Conservation (phyloP, 37 sponge, comb jelly and placozoan species). For the Halichondria panicea region DNA sequence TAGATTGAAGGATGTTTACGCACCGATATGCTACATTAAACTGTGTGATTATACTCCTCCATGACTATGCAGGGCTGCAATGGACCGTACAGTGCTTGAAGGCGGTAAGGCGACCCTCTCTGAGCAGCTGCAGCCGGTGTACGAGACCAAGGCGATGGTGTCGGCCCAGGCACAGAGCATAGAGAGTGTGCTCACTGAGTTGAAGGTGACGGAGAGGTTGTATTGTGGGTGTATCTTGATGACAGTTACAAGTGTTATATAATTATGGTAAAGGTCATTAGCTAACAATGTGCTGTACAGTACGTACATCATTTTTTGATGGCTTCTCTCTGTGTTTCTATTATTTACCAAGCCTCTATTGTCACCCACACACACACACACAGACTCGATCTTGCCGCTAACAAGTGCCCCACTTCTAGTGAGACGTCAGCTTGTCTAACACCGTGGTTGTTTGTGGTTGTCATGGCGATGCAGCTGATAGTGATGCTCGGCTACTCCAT, state of each 20-base stretch:
- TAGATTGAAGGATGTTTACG: no score
- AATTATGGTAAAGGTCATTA: background rate
- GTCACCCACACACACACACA: background rate
- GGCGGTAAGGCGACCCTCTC: conserved; percentile 13
- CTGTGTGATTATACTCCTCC: no score
- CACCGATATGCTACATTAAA: no score
- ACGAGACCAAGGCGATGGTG: conserved; percentile 36
- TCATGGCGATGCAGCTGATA: conserved; percentile 23
- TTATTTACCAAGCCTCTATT: no score
- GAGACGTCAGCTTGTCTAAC: conserved; percentile 41
- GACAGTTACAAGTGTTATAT: background rate
- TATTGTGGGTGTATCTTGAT: background rate
- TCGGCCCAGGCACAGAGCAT: conserved; percentile 4
- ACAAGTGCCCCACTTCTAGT: no score
- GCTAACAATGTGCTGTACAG: background rate
- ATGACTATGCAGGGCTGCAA: no score
- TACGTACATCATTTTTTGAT: background rate
- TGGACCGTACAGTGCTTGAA: conserved; percentile 7
- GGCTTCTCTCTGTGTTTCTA: background rate
- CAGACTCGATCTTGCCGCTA: no score
- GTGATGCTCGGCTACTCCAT: conserved; percentile 22
- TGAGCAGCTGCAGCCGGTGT: conserved; percentile 61
- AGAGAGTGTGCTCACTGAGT: background rate
- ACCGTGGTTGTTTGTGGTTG: conserved; percentile 33
- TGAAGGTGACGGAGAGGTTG: conserved; percentile 17